Evolutionary conservation across 1,140 invertebrate species (phyloP), one percentile per base, ranked within the genome.

Genomic region (Brachionus rotundiformis): DNA sequence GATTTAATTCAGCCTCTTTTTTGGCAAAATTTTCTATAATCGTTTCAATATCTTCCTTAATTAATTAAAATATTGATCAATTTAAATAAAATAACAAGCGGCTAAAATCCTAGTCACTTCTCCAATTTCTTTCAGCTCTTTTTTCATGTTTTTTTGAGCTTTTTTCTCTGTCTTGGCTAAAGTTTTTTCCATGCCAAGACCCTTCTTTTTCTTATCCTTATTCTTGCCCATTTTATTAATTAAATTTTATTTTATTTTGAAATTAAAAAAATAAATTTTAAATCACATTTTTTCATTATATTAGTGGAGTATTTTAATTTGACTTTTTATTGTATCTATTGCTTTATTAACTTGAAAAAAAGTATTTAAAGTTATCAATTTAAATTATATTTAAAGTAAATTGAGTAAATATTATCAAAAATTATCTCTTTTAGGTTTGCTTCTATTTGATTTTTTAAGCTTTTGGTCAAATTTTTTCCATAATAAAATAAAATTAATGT

Each of bases 121-220:
- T 16, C 76, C 76, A 0, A 79, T 79, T 79, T 79, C 76, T 54
- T 79, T 63, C 3, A 79, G 76, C 31, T 79, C 76, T 79, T 79
- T 79, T 79, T 63, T 79, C 0, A 79, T 36, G 16, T 59, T 33
- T 79, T 79, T 79, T 59, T 79, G 76, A 27, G 29, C 23, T 27
- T 79, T 79, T 79, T 79, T 79, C 25, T 79, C 76, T 1, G 76
- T 79, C 11, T 79, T 79, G 19, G 76, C 76, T 47, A 79, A 33
- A n/a, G 76, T 79, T 41, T 59, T 79, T 79, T 79, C 76, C 76
- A 79, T 79, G 6, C 76, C 76, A 19, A 36, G 47, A 41, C 76
- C 76, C 7, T 79, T 79, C 76, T 79, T 79, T 79, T 79, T 79
- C 25, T 79, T 79, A 4, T 79, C 76, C 27, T 79, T 79, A 41